phyloP scores from a whole-genome alignment of 2,888 invertebrate genomes.

The Ceraclea dissimilis region DNA sequence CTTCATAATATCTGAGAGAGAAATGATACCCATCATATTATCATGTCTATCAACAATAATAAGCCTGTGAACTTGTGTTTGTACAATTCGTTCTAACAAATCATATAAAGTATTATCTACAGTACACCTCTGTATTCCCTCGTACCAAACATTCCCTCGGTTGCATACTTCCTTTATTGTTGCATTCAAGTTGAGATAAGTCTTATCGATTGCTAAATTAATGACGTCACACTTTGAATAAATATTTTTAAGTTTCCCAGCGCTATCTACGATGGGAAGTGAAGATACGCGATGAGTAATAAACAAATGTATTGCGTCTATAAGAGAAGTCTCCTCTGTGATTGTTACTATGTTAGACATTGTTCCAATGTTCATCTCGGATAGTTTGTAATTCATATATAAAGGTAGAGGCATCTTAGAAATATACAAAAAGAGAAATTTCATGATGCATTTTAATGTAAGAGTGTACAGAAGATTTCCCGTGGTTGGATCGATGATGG shows the following conservation, averaged over 20 bases:
- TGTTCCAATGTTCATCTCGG: slow-evolving; percentile 15
- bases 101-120: slow-evolving; percentile 14
- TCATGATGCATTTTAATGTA: slow-evolving; percentile 16
- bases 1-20: slow-evolving; percentile 18
- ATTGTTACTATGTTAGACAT: background rate
- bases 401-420: slow-evolving; percentile 10
- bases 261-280: slow-evolving; percentile 14
- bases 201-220: slow-evolving; percentile 13
- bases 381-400: slow-evolving; percentile 11
- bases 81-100: slow-evolving; percentile 12
- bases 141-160: slow-evolving; percentile 12
- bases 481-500: slow-evolving; percentile 10
- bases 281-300: slow-evolving; percentile 11
- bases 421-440: slow-evolving; percentile 14
- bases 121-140: slow-evolving; percentile 15
- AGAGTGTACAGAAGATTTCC: slow-evolving; percentile 14
- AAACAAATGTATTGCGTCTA: slow-evolving; percentile 15
- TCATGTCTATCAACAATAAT: slow-evolving; percentile 17
- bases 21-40: slow-evolving; percentile 12
- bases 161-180: slow-evolving; percentile 11
- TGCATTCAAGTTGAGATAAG: slow-evolving; percentile 15
- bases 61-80: slow-evolving; percentile 15
- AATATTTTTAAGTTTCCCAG: slow-evolving; percentile 12
- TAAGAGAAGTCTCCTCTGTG: slow-evolving; percentile 9
- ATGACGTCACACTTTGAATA: slow-evolving; percentile 16